A percentile compares a stretch with the other conserved stretches of the same genome.
These are phyloP conservation scores for Oryzias curvinotus DNA, from an alignment of 2,113 vertebrate species.

Conservation along the genomic window DNA sequence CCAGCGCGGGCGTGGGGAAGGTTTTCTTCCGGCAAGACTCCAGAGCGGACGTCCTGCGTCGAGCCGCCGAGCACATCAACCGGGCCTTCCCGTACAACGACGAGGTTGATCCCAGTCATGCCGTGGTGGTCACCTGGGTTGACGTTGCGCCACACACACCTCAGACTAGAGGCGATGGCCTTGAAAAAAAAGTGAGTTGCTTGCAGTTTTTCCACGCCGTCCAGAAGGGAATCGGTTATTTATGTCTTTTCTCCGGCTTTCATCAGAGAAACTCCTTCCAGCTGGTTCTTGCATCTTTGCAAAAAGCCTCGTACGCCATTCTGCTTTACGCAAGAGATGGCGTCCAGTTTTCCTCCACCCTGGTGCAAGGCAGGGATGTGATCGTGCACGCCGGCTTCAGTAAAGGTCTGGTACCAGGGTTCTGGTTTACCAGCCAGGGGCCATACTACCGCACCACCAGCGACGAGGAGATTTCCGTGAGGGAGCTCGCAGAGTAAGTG, in stretches of 20 bases:
- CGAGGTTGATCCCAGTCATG: slow-evolving; percentile 75
- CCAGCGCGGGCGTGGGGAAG: slow-evolving; percentile 79
- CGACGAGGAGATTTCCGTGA: slow-evolving; percentile 79
- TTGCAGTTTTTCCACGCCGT: neutral
- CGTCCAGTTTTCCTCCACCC: slow-evolving; percentile 83
- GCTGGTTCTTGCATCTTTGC: slow-evolving; percentile 84
- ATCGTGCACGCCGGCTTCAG: slow-evolving; percentile 85
- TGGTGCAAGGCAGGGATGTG: slow-evolving; percentile 55
- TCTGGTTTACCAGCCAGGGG: slow-evolving; percentile 78
- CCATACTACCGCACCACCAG: slow-evolving; percentile 81
- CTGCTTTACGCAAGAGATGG: slow-evolving; percentile 87
- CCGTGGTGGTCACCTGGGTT: slow-evolving; percentile 85
- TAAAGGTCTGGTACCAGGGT: slow-evolving; percentile 76
- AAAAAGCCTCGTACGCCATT: slow-evolving; percentile 84
- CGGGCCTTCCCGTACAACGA: slow-evolving; percentile 80
- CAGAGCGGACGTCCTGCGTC: slow-evolving; percentile 68
- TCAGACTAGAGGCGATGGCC: slow-evolving; percentile 46
- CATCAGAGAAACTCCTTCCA: slow-evolving; percentile 94
- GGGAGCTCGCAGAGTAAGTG: slow-evolving; percentile 84
- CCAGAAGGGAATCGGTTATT: neutral
- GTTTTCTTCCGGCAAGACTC: slow-evolving; percentile 86
- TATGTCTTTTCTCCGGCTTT: slow-evolving; percentile 12
- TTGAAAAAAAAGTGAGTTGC: slow-evolving; percentile 77
- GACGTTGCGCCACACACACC: slow-evolving; percentile 74
- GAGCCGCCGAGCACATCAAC: slow-evolving; percentile 77